Evolutionary conservation across 2,888 invertebrate species (phyloP).

Genomic region (Pegoplata infirma): DNA sequence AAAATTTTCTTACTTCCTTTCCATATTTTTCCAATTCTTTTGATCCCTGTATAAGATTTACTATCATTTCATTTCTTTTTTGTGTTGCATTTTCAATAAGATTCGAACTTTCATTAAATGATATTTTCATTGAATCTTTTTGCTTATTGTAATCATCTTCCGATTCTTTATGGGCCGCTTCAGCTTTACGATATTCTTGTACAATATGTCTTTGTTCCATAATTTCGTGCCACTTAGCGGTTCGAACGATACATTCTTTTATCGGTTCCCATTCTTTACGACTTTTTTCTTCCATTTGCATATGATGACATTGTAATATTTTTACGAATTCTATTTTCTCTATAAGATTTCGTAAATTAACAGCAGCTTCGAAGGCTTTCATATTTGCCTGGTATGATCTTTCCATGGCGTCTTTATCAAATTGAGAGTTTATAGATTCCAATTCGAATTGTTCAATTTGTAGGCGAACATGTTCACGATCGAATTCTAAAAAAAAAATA

Average conservation of each 20-base stretch:
- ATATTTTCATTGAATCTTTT: neutral
- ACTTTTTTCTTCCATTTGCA: slow-evolving; percentile 53
- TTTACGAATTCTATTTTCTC: slow-evolving; percentile 44
- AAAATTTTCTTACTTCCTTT: slow-evolving; percentile 42
- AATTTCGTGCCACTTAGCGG: slow-evolving; percentile 35
- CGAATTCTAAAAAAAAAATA: slow-evolving; percentile 22
- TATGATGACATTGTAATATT: slow-evolving; percentile 51
- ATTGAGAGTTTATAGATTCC: slow-evolving; percentile 3
- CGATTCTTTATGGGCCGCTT: neutral
- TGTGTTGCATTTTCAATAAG: slow-evolving; percentile 7
- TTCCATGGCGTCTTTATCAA: neutral
- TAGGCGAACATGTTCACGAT: slow-evolving; percentile 37
- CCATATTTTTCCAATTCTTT: neutral
- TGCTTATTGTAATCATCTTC: slow-evolving; percentile 6
- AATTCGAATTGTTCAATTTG: slow-evolving; percentile 40
- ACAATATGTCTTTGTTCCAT: slow-evolving; percentile 54
- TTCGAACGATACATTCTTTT: slow-evolving; percentile 27
- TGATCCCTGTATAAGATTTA: slow-evolving; percentile 5
- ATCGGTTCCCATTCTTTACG: slow-evolving; percentile 46
- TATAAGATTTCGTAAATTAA: slow-evolving; percentile 31
- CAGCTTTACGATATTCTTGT: slow-evolving; percentile 37
- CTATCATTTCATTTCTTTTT: slow-evolving; percentile 28
- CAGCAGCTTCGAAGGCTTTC: slow-evolving; percentile 6
- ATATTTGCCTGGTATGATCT: neutral
- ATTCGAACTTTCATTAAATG: neutral